These are phyloP conservation scores for Podarcis lilfordi DNA, from an alignment of 2,797 vertebrate species.

Conservation along the genomic window DNA sequence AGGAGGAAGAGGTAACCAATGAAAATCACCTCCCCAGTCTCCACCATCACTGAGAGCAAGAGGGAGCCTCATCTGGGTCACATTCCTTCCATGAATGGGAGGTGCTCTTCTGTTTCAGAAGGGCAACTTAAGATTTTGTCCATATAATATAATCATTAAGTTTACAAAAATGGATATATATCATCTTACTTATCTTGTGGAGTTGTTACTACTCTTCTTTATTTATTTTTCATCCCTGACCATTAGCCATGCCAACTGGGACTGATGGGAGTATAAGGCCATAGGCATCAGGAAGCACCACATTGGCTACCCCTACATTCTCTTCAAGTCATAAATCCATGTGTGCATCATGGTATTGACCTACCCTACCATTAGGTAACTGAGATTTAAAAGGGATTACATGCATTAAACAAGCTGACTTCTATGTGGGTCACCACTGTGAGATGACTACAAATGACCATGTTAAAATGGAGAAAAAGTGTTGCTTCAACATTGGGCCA, in stretches of 20 bases:
- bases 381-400: background rate
- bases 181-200: background rate
- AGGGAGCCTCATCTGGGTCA: background rate
- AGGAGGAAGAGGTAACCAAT: background rate
- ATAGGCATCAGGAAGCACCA: too few relatives aligned
- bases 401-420: background rate
- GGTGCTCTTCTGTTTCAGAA: too few relatives aligned
- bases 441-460: background rate
- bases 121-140: background rate
- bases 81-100: background rate
- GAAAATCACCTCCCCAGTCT: background rate
- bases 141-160: background rate
- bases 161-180: background rate
- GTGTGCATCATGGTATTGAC: background rate
- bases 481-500: background rate
- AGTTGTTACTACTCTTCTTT: background rate
- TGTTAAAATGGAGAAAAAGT: background rate
- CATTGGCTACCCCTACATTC: background rate
- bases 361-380: background rate
- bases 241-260: too few relatives aligned
- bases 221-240: background rate
- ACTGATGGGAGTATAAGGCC: too few relatives aligned
- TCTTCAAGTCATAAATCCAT: background rate
- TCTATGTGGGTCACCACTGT: background rate
- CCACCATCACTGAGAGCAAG: background rate